Evolutionary conservation across 2,113 vertebrate species (phyloP), one percentile per base, ranked within the genome.

Genomic region (Gallinago undulata): DNA sequence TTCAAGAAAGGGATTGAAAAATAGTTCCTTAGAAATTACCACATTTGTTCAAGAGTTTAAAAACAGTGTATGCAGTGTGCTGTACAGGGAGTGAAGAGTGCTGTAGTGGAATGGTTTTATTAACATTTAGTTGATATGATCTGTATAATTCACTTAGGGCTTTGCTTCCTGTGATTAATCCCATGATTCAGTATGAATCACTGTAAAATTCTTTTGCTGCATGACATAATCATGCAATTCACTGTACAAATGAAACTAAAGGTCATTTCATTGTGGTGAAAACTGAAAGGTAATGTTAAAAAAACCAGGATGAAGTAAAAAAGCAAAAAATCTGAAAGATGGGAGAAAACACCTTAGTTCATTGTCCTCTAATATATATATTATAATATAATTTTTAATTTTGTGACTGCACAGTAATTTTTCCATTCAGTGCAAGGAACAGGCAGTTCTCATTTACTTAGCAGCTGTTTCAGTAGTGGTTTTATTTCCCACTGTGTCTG

Each of bases 401-500:
- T 70, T 0, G 0, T 90, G 56, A 45, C n/a, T 70, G 50, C 25
- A 55, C 17, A 50, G 10, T 37, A 31, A 62, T 94, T 92, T 84
- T 74, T 80, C 39, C 31, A 70, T 47, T 9, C 51, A 86, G 15
- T 25, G 7, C 22, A 86, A 89, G 89, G 73, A 94, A 81, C 56
- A 77, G 18, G 13, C 41, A 81, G 68, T 92, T 78, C 37, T 70
- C 84, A 57, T 90, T 96, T 90, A 88, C 28, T 90, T 63, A 51
- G 11, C 24, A 89, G 60, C 37, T 92, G 62, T 70, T 96, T 84
- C 55, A 80, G 76, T 35, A 18, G 19, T 84, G 60, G 41, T 53
- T 87, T 90, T 87, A 59, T 89, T 94, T 89, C 89, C 76, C 43
- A 60, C 79, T 92, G 60, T 92, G 86, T 67, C 55, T 84, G 55